phyloP scores from a whole-genome alignment of 2,113 vertebrate species.

The Actenoides hombroni region DNA sequence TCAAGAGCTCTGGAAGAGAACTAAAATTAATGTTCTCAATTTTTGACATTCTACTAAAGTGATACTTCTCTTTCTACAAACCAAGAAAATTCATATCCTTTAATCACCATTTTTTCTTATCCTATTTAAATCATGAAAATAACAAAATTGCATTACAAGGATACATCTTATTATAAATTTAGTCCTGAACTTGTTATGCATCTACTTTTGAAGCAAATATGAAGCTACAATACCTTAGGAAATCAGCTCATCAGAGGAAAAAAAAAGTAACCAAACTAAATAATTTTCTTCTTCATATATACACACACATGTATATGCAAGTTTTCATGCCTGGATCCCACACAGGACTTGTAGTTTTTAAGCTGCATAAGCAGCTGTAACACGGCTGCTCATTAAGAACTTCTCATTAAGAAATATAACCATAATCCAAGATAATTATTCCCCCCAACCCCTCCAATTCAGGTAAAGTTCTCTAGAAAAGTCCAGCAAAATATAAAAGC shows the following conservation, averaged over 20 bases:
- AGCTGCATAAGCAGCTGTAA: not conserved
- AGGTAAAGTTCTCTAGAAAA: not conserved
- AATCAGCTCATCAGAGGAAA: not conserved
- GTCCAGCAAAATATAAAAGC: not conserved
- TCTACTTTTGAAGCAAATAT: not conserved
- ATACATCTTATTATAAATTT: not conserved
- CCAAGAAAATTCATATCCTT: not conserved
- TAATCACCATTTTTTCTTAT: not conserved
- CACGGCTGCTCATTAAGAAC: not conserved
- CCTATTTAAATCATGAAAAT: not conserved
- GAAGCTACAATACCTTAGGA: not conserved
- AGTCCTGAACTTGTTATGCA: not conserved
- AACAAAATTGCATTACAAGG: not conserved
- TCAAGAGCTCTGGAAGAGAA: not conserved
- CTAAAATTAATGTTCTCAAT: too few relatives aligned
- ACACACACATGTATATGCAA: not conserved
- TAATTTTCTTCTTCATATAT: not conserved
- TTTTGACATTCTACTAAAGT: not conserved
- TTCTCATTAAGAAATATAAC: not conserved
- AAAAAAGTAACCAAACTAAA: not conserved
- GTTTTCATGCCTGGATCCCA: not conserved
- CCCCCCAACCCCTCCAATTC: fast-evolving
- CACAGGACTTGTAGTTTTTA: not conserved
- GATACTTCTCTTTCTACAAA: not conserved
- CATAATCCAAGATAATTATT: not conserved